Evolutionary conservation across 1,140 invertebrate species (phyloP).

Genomic region (Drosophila pseudoobscura): DNA sequence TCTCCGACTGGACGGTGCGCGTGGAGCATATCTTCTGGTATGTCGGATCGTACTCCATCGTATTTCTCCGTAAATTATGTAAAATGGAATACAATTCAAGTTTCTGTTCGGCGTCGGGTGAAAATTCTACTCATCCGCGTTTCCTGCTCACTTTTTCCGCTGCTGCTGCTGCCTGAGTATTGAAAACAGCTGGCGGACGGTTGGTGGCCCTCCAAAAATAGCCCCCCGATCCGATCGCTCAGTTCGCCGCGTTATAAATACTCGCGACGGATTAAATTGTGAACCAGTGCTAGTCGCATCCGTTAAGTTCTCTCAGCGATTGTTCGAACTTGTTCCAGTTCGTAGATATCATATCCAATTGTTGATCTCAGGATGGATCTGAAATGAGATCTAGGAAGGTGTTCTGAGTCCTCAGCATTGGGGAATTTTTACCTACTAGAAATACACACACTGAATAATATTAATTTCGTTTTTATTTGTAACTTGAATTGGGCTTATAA

Average conservation of each 20-base stretch:
- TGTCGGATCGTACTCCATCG: constrained; percentile 73
- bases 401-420: no score
- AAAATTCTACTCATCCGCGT: constrained; percentile 42
- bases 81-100: constrained; percentile 46
- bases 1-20: constrained; percentile 86
- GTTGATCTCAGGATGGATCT: no score
- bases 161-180: constrained; percentile 30
- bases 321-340: constrained; percentile 1
- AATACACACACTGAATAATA: constrained; percentile 4
- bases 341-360: not conserved
- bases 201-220: constrained; percentile 67
- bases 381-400: no score
- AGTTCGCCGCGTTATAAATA: constrained; percentile 69
- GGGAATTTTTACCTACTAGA: no score
- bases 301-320: constrained; percentile 26
- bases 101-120: constrained; percentile 11
- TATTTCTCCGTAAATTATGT: constrained; percentile 49
- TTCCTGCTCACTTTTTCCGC: constrained; percentile 31
- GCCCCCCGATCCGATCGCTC: constrained; percentile 45
- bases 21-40: constrained; percentile 85
- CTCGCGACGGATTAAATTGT: constrained; percentile 19
- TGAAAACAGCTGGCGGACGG: constrained; percentile 65
- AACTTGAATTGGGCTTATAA: constrained; percentile 75
- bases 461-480: constrained; percentile 63
- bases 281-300: constrained; percentile 33